phyloP scores from a whole-genome alignment of 2,797 vertebrate genomes.

The Rhabdophis nuchalis region DNA sequence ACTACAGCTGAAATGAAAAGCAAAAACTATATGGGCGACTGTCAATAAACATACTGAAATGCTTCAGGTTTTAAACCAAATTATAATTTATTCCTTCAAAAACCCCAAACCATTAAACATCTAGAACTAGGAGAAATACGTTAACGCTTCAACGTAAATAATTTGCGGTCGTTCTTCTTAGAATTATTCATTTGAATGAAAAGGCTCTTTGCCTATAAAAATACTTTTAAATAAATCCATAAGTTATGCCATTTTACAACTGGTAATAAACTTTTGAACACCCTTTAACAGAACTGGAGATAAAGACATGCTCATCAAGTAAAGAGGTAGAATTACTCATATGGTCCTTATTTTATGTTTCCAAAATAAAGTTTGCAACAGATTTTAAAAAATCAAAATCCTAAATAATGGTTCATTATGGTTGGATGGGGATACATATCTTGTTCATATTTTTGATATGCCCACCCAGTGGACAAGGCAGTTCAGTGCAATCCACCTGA shows the following conservation, averaged over 20 bases:
- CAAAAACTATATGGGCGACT: slow-evolving; percentile 11
- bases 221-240: neutral
- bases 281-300: neutral
- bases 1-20: slow-evolving; percentile 62
- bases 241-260: neutral
- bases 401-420: neutral
- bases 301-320: neutral
- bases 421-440: neutral
- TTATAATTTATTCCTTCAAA: neutral
- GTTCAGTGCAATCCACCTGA: neutral
- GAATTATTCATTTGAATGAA: neutral
- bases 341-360: neutral
- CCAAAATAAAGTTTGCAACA: neutral
- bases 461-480: neutral
- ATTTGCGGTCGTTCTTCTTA: neutral
- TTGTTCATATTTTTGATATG: neutral
- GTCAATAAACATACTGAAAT: slow-evolving; percentile 4
- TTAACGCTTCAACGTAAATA: neutral
- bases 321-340: neutral
- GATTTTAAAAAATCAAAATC: neutral
- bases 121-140: slow-evolving; percentile 11
- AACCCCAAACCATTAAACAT: slow-evolving; percentile 26
- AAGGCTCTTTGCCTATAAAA: neutral
- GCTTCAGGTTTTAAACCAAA: neutral
- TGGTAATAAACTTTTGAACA: neutral